These are phyloP conservation scores for Sorex araneus DNA, from an alignment of 2,113 vertebrate species.

Conservation along the genomic window DNA sequence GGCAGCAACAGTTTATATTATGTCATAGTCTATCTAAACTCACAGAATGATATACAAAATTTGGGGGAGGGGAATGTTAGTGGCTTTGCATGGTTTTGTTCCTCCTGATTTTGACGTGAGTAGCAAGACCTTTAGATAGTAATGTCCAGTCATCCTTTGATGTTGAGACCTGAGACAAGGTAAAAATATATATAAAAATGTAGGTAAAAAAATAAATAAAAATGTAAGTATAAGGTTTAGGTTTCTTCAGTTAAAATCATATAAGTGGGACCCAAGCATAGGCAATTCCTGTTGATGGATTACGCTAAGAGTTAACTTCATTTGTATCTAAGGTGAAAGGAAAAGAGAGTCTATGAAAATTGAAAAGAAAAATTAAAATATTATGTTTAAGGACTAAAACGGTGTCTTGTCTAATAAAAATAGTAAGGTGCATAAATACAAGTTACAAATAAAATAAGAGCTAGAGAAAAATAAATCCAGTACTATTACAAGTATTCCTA, in stretches of 20 bases:
- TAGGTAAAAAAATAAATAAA: too few species aligned
- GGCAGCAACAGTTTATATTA: too few species aligned
- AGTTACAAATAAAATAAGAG: neutral
- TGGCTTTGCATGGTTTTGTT: neutral
- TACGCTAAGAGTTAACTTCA: conserved; percentile 11
- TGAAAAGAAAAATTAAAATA: conserved; percentile 40
- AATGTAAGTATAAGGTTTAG: neutral
- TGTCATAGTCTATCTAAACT: neutral
- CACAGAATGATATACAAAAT: neutral
- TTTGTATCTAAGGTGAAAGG: conserved; percentile 5
- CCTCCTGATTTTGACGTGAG: conserved; percentile 21
- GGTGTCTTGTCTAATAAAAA: conserved; percentile 9
- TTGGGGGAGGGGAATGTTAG: neutral
- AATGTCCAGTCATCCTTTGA: neutral
- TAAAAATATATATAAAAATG: neutral
- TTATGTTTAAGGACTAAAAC: conserved; percentile 8
- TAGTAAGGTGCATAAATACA: neutral
- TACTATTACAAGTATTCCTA: neutral
- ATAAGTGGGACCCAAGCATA: neutral
- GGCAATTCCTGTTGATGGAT: neutral
- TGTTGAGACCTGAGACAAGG: neutral
- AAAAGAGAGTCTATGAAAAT: neutral
- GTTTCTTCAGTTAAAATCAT: neutral
- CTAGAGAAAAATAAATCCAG: neutral
- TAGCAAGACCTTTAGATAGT: conserved; percentile 5